phyloP scores from a whole-genome alignment of 2,797 vertebrate genomes.

The Erpetoichthys calabaricus region DNA sequence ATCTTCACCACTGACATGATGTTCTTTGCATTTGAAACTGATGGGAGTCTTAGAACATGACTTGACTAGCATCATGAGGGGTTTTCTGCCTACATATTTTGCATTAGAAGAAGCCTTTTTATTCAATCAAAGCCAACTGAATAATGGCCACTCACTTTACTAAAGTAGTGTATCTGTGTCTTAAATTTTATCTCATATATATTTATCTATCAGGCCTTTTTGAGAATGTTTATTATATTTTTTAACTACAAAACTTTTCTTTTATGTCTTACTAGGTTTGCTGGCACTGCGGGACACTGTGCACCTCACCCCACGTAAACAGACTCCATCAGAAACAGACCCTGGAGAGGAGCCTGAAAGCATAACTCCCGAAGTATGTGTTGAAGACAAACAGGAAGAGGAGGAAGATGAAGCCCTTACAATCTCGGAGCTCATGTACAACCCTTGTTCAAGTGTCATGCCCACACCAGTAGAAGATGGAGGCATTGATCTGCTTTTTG shows the following conservation, averaged over 20 bases:
- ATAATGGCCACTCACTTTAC: no score
- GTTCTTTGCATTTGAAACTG: no score
- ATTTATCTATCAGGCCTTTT: no score
- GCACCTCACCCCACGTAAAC: slow-evolving; percentile 42
- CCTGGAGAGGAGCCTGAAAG: slow-evolving; percentile 38
- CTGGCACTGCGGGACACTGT: slow-evolving; percentile 41
- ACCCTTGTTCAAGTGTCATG: slow-evolving; percentile 80
- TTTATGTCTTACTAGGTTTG: slow-evolving; percentile 30
- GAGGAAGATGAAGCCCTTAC: slow-evolving; percentile 54
- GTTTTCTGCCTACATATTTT: no score
- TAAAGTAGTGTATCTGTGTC: no score
- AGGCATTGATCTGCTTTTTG: slow-evolving; percentile 78
- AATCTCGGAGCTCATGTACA: slow-evolving; percentile 82
- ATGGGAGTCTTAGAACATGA: no score
- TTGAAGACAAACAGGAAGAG: slow-evolving; percentile 26
- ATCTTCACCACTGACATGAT: no score
- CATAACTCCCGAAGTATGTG: slow-evolving; percentile 23
- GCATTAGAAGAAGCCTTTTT: no score
- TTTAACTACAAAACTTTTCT: not conserved
- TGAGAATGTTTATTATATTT: no score
- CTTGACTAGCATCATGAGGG: no score
- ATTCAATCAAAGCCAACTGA: no score
- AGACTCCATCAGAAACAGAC: slow-evolving; percentile 28
- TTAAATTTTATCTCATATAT: no score
- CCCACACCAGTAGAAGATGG: slow-evolving; percentile 73